Base-by-base conservation (phyloP, 2,888 invertebrate species). In the Polydrusus pterygomalis region DNA sequence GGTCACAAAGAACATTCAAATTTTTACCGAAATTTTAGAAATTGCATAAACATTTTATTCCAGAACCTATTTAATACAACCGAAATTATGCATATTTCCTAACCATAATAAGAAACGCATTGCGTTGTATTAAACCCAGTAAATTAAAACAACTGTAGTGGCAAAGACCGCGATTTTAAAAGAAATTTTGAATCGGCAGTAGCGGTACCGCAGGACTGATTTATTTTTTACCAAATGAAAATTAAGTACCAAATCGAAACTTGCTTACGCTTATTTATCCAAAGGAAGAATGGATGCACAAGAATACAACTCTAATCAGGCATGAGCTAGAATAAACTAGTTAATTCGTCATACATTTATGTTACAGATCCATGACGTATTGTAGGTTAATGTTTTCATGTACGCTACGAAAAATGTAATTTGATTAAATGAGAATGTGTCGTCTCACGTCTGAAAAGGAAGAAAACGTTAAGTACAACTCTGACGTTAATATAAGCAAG, bases 201-300 rank as follows among this genome's bases (percentile, higher is more conserved):
- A 62, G 25, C 40, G 62, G 45, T 43, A 38, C 30, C 20, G 2
- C 25, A 25, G 25, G 25, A 25, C 9, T 15, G 9, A 62, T 17
- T 20, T 2, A 60, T n/a, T 38, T 45, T 62, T 45, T 18, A 25
- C 3, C 40, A 25, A 25, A 7, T 5, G 25, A 1, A 62, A 60
- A 40, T 18, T 13, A 40, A 38, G 20, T 62, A 45, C 40, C 17
- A 62, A 13, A 45, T 6, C 40, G 20, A 45, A 18, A 13, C 6
- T 38, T 45, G 13, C 18, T n/a, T 54, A 62, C 20, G 18, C 17
- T 10, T 34, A 10, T 34, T 34, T 34, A 8, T 7, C 10, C 10
- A 34, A 62, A 62, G n/a, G 45, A 62, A 25, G 17, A 15, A 62
- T 18, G n/a, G 62, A 62, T 62, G 62, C 40, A 62, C 40, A 40